Percentiles rank a stretch among this genome's conserved stretches.
phyloP scores from a whole-genome alignment of 2,797 vertebrate genomes.

The Eutrigla gurnardus region DNA sequence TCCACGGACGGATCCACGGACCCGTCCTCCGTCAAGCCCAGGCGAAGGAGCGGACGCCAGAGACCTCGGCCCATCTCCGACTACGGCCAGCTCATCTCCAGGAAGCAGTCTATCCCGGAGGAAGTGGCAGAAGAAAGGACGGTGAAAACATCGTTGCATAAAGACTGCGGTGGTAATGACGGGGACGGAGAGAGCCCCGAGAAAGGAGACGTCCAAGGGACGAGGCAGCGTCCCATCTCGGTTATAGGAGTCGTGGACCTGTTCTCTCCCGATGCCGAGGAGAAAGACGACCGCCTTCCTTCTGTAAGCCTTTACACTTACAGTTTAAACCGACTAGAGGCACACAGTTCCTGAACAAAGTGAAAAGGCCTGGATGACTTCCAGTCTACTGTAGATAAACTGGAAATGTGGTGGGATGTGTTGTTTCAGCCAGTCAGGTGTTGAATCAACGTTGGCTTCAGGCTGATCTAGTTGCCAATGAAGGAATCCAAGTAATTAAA shows the following conservation, averaged over 20 bases:
- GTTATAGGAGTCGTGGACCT: slow-evolving; percentile 90
- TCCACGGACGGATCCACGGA: slow-evolving; percentile 61
- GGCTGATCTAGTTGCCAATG: not conserved
- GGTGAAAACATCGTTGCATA: slow-evolving; percentile 29
- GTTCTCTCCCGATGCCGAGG: slow-evolving; percentile 83
- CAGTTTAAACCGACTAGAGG: not conserved
- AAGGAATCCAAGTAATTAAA: not conserved
- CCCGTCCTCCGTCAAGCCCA: slow-evolving; percentile 77
- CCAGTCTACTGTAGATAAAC: not conserved
- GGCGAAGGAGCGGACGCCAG: slow-evolving; percentile 81
- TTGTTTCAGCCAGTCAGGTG: not conserved
- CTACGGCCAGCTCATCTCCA: slow-evolving; percentile 88
- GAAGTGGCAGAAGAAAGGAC: slow-evolving; percentile 83
- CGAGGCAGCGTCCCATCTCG: slow-evolving; percentile 89
- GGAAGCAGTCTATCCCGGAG: slow-evolving; percentile 91
- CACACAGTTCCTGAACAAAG: not conserved
- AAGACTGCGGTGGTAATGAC: slow-evolving; percentile 42
- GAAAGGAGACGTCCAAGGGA: slow-evolving; percentile 59
- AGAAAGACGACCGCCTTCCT: slow-evolving; percentile 87
- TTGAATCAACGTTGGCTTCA: not conserved
- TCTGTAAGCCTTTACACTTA: slow-evolving; percentile 87
- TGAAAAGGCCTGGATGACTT: not conserved
- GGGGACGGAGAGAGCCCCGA: slow-evolving; percentile 49
- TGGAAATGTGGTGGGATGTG: not conserved
- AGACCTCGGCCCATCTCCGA: slow-evolving; percentile 94